Conservation (phyloP, 2,888 invertebrate species). For the Escarpia spicata region DNA sequence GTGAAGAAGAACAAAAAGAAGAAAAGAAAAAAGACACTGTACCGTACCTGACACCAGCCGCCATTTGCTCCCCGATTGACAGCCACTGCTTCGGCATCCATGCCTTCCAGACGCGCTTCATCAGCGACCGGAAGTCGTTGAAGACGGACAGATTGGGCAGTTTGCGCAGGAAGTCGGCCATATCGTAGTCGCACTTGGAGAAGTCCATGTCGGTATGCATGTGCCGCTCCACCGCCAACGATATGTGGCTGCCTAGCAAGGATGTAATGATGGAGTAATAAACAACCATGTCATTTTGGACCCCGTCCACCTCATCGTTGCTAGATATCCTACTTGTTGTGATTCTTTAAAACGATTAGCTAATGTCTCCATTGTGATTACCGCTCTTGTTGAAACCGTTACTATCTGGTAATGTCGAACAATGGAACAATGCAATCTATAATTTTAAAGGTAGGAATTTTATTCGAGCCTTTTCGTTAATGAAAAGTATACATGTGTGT, state of each 20-base stretch:
- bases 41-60: conserved; percentile 69
- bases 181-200: conserved; percentile 46
- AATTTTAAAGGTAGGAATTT: background rate
- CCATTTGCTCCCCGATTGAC: conserved; percentile 76
- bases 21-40: too few relatives aligned
- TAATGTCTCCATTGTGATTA: background rate
- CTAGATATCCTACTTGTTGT: background rate
- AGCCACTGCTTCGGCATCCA: conserved; percentile 74
- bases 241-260: conserved; percentile 44
- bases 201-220: conserved; percentile 46
- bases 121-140: conserved; percentile 43
- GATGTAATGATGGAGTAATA: conserved; percentile 3
- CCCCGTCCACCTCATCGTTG: background rate
- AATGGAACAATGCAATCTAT: background rate
- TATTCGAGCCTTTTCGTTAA: too few relatives aligned
- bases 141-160: conserved; percentile 45
- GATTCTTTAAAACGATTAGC: background rate
- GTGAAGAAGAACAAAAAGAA: too few relatives aligned
- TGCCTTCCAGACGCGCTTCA: conserved; percentile 46
- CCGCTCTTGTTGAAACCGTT: background rate
- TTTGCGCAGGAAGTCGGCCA: conserved; percentile 45
- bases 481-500: too few relatives aligned
- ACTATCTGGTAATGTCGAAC: background rate
- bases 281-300: background rate
- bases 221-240: conserved; percentile 43